A percentile compares a stretch with the other conserved stretches of the same genome.
Conservation (phyloP, 2,888 invertebrate species). For the Chesias legatella region DNA sequence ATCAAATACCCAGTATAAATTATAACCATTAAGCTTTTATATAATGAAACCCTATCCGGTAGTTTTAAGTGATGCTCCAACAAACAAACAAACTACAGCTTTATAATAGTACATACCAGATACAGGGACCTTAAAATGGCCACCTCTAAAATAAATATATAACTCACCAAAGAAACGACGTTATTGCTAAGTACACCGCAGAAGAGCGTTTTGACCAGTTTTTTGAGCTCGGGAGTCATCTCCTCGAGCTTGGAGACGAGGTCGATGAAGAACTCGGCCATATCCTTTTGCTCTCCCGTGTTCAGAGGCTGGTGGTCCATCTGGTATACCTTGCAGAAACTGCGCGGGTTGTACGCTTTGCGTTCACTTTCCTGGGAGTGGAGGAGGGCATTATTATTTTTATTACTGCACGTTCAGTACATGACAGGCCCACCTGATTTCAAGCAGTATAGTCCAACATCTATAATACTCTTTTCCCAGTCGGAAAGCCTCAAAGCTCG, state of each 20-base stretch:
- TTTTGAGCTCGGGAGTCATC: slow-evolving; percentile 95
- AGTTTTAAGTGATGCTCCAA: too few species aligned
- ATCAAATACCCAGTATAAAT: too few species aligned
- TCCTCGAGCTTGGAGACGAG: slow-evolving; percentile 97
- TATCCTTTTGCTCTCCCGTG: slow-evolving; percentile 98
- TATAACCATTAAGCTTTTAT: too few species aligned
- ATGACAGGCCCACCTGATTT: too few species aligned
- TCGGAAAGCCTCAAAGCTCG: too few species aligned
- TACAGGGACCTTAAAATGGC: too few species aligned
- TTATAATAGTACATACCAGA: too few species aligned
- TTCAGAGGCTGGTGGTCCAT: slow-evolving; percentile 98
- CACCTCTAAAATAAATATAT: background rate
- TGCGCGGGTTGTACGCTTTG: slow-evolving; percentile 96
- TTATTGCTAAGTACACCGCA: slow-evolving; percentile 97
- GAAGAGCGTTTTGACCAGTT: slow-evolving; percentile 93
- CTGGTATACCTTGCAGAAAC: slow-evolving; percentile 97
- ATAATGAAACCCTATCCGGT: too few species aligned
- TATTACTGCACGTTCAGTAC: too few species aligned
- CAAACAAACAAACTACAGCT: too few species aligned
- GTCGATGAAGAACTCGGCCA: slow-evolving; percentile 99
- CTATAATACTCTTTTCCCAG: too few species aligned
- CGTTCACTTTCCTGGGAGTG: slow-evolving; percentile 90
- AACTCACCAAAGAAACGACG: slow-evolving; percentile 91
- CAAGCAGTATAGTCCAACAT: too few species aligned
- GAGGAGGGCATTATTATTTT: background rate